A percentile compares a stretch with the other conserved stretches of the same genome.
These are phyloP conservation scores for Dufourea novaeangliae DNA, from an alignment of 1,140 invertebrate genomes.

Conservation along the genomic window DNA sequence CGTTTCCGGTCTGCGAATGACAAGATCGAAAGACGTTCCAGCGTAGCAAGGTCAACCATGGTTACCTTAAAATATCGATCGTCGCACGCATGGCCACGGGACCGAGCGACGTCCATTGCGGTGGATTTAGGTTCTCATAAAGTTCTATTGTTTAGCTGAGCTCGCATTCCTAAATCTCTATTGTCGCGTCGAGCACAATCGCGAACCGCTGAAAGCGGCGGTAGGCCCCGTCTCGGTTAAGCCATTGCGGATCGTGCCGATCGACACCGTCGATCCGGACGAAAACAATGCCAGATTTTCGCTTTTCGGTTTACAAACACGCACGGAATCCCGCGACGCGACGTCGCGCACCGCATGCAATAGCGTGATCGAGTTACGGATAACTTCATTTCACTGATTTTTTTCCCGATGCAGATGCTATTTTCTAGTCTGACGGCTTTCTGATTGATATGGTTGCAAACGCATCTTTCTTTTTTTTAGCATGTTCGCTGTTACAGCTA, in stretches of 20 bases:
- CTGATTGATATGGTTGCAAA: too few relatives aligned
- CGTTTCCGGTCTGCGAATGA: background rate
- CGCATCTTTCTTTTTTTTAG: too few relatives aligned
- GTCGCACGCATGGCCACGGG: conserved; percentile 27
- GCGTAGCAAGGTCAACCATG: conserved; percentile 20
- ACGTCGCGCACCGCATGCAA: background rate
- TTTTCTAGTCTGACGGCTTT: too few relatives aligned
- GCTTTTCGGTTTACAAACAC: conserved; percentile 22
- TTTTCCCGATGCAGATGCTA: too few relatives aligned
- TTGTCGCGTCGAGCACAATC: conserved; percentile 73
- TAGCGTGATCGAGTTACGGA: too few relatives aligned
- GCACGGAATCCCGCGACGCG: background rate
- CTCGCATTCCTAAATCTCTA: conserved; percentile 76
- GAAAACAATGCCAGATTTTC: conserved; percentile 46
- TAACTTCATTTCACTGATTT: too few relatives aligned
- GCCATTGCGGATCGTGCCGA: conserved; percentile 61
- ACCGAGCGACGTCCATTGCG: conserved; percentile 68
- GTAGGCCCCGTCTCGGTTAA: conserved; percentile 63
- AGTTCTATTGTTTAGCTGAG: conserved; percentile 75
- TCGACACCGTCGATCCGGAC: conserved; percentile 53
- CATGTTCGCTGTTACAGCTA: too few relatives aligned
- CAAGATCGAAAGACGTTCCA: conserved; percentile 14
- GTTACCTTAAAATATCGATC: conserved; percentile 63
- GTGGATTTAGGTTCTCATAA: conserved; percentile 75
- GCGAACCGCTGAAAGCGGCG: conserved; percentile 63